Base-by-base conservation (phyloP, 2,888 invertebrate genomes). In the Allophyes oxyacanthae region DNA sequence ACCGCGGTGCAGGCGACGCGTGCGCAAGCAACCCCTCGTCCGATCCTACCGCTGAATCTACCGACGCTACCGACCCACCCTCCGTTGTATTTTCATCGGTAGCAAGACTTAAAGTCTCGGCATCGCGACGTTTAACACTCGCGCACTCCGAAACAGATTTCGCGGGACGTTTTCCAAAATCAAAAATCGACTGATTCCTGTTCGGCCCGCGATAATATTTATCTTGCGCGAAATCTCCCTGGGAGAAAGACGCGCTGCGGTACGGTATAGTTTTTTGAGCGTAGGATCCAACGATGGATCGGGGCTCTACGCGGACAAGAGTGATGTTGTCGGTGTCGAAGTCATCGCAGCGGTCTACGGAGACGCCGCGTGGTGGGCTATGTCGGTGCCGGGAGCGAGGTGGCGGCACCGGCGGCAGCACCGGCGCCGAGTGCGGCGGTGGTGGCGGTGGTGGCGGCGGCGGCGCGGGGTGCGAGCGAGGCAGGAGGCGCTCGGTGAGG, bases 191-290 rank as follows among this genome's bases (percentile, higher is more conserved):
- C 10, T 84, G 89, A 65, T 88, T 86, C 64, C 89, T 78, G 79
- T 83, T 72, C 72, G 92, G 78, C 69, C 88, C 81, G 65, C 89
- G 83, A 59, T 90, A 91, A 62, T 92, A 86, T 60, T 91, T 91
- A 65, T 96, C 96, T 50, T 95, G 95, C 0, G 95, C 94, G 78
- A 96, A 97, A 85, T 98, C 98, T 63, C 97, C 97, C 89, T 98
- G 97, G 0, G 98, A 97, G 82, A 98, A 98, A 6, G 98, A 98
- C 6, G 97, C 97, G 81, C 97, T 97, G 34, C 98, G 95, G 83
- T 96, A 96, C 1, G 97, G 97, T 75, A 96, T 95, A 61, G 95
- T 95, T 79, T 96, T 95, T 79, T 96, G 95, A 11, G 95, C 94
- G 79, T 95, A 95, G 0, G 95, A 95, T 26, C 95, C 95, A 42